A percentile compares a stretch with the other conserved stretches of the same genome.
Conservation (phyloP, 2,113 vertebrate species). For the Tetrax tetrax region DNA sequence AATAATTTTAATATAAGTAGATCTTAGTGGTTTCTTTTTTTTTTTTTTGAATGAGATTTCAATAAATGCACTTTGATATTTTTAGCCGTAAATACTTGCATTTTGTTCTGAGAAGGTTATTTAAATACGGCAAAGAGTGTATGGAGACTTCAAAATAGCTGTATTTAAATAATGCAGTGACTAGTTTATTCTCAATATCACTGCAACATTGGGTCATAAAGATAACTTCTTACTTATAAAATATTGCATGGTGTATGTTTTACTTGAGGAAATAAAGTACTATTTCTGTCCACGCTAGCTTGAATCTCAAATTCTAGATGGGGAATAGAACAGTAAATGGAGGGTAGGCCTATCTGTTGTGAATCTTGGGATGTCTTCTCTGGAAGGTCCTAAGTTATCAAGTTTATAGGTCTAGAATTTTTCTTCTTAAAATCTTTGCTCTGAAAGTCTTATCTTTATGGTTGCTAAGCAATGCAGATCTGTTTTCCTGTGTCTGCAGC, state of each 20-base stretch:
- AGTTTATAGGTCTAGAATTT: slow-evolving; percentile 13
- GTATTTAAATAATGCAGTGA: background rate
- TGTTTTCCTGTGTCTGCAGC: slow-evolving; percentile 47
- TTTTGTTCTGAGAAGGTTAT: background rate
- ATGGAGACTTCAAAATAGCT: background rate
- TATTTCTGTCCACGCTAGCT: background rate
- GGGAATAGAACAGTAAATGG: background rate
- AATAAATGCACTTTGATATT: background rate
- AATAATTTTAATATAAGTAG: background rate
- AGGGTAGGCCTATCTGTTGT: background rate
- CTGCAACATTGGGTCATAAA: background rate
- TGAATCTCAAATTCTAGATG: background rate
- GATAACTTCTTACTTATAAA: background rate
- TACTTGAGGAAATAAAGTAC: background rate
- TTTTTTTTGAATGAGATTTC: background rate
- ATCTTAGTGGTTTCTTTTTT: background rate
- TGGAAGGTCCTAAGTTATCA: background rate
- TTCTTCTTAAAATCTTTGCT: background rate
- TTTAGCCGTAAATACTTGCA: background rate
- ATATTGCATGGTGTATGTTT: background rate
- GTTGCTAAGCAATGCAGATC: slow-evolving; percentile 61
- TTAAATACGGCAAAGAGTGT: background rate
- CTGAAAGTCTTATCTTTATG: background rate
- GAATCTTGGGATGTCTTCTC: background rate
- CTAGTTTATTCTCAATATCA: background rate